A percentile compares a stretch with the other conserved stretches of the same genome.
Conservation (phyloP, 2,797 vertebrate species). For the Sardinella longiceps region DNA sequence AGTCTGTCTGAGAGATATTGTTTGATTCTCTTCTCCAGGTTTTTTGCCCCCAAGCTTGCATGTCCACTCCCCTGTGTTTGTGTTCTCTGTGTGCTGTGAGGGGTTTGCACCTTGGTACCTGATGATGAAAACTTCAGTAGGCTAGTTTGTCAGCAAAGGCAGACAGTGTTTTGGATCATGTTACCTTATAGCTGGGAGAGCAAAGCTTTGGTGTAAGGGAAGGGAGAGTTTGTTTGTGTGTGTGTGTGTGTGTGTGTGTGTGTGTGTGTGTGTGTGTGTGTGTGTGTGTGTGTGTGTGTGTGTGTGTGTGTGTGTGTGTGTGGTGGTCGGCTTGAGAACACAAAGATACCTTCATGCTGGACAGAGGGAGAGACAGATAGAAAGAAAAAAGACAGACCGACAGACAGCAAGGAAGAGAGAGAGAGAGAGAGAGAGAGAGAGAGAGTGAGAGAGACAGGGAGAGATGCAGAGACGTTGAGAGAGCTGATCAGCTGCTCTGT, state of each 20-base stretch:
- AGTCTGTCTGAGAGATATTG: background rate
- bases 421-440: constrained; percentile 19
- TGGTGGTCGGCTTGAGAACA: constrained; percentile 58
- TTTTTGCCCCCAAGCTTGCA: background rate
- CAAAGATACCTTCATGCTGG: constrained; percentile 71
- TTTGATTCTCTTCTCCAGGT: background rate
- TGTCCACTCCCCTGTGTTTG: background rate
- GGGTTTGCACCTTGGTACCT: background rate
- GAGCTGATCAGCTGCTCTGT: constrained; percentile 66
- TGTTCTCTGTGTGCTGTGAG: background rate
- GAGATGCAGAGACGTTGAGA: constrained; percentile 49
- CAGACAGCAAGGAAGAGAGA: background rate
- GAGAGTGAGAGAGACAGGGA: constrained; percentile 55
- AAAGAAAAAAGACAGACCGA: background rate
- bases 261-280: background rate
- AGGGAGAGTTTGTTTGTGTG: background rate
- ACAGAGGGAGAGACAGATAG: constrained; percentile 40
- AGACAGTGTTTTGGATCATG: background rate
- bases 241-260: background rate
- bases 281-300: background rate
- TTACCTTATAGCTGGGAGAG: background rate
- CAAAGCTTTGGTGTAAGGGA: background rate
- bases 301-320: background rate
- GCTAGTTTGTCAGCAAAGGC: background rate
- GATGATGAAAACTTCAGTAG: background rate